Base-by-base conservation (phyloP, 2,113 vertebrate genomes). In the Canis aureus region DNA sequence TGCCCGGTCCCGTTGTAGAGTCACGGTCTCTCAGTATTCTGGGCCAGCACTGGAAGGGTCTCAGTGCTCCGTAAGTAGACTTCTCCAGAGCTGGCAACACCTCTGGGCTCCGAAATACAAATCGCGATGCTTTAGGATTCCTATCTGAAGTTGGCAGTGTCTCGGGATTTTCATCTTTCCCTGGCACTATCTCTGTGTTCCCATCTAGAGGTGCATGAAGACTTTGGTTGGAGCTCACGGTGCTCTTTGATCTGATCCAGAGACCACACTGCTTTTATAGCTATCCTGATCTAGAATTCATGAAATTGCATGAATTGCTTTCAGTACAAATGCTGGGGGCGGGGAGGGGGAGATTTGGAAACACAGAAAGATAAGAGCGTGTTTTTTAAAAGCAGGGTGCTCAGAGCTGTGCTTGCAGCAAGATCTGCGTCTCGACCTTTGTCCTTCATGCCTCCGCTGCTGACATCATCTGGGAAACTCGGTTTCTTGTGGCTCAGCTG, bases 401-500 rank as follows among this genome's bases (percentile, higher is more conserved):
- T 92, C 12, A 17, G 62, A 83, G 83, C n/a, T 94, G n/a, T 96
- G 92, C 59, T 83, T 62, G 25, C 82, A 92, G 38, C 57, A 89
- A 69, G n/a, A 55, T 49, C 38, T 23, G 22, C 71, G 32, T 38
- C 64, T 81, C 13, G 0, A 43, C n/a, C 67, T 62, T 76, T 57
- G 29, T 82, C 74, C 78, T 96, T 92, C 78, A 53, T 53, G 80
- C 83, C 32, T 95, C 53, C 80, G 69, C 49, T n/a, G 0, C 60
- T 81, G 74, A 88, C 87, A 81, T 90, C 92, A 88, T 96, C 67
- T 62, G 81, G 71, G 53, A 94, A 91, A 74, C 64, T 23, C 51
- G 23, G 64, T 49, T 96, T 87, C 73, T 84, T 15, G 15, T 59
- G 64, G 43, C 92, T 97, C 78, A 94, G 84, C 95, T 92, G 57